Base-by-base conservation (phyloP, 2,888 invertebrate genomes). In the Lymantria monacha region DNA sequence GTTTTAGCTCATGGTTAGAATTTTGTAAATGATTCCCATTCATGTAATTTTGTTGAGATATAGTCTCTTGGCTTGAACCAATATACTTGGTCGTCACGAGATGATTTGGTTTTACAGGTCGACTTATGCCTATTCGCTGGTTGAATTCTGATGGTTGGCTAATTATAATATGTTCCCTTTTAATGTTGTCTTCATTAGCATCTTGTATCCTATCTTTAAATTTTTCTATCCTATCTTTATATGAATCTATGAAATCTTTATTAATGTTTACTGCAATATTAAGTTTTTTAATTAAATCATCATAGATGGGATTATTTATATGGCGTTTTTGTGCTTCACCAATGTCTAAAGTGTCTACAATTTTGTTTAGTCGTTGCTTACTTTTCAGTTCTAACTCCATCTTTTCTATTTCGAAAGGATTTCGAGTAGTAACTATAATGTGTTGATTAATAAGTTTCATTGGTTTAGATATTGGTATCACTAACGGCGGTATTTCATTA, bases 401-500 rank as follows among this genome's bases (percentile, higher is more conserved):
- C 47, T 47, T 63, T 7, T 30, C 8, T 45, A 13, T 49, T 7
- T 49, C 49, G 3, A 30, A 45, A 9, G 71, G 65, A 8, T 46
- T 51, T 47, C 51, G 63, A 1, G 83, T 76, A 14, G 79, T 72
- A 3, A 87, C 62, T 31, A 88, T 59, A 12, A 88, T 79, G 52
- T 85, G 81, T 61, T 84, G 81, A 55, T 80, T 79, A 7, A 86
- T 66, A 9, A 77, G 38, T 49, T 62, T 67, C 8, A 70, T 36
- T 1, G 79, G 76, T 14, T 80, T 76, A 7, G 72, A 53, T 37
- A 86, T 55, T 12, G 77, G 74, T 44, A 90, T 68, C 9, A 74
- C 73, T 22, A 90, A 54, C 1, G 87, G 87, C 14, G 80, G 74
- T 49, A 90, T 78, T 62, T 83, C 82, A 9, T 72, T 61, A 1